Percentiles rank a stretch among this genome's conserved stretches.
These are phyloP conservation scores for Acanthurus tractus DNA, from an alignment of 2,797 vertebrate species.

Conservation along the genomic window DNA sequence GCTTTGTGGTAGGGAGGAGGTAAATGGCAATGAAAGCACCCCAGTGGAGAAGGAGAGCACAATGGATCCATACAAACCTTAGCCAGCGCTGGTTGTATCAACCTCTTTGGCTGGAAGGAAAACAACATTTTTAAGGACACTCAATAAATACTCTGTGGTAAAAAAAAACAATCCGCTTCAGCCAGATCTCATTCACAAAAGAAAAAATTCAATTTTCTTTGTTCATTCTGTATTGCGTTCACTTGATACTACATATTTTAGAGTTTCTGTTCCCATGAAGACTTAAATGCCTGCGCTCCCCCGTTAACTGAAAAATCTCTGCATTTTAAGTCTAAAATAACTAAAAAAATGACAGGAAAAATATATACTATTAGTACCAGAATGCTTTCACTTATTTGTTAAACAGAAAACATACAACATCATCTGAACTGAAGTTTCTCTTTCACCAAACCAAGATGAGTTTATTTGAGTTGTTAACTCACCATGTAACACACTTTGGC, in stretches of 20 bases:
- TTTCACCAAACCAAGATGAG: too few species aligned
- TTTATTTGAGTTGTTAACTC: too few species aligned
- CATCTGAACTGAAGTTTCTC: too few species aligned
- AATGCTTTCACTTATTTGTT: too few species aligned
- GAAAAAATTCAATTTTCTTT: slow-evolving; percentile 12
- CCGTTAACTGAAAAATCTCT: too few species aligned
- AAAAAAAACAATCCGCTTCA: slow-evolving; percentile 38
- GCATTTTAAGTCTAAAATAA: too few species aligned
- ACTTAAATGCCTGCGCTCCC: too few species aligned
- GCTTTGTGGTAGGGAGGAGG: slow-evolving; percentile 74
- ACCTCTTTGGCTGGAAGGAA: slow-evolving; percentile 69
- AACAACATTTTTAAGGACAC: slow-evolving; percentile 62
- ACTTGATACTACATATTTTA: not conserved
- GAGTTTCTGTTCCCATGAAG: too few species aligned
- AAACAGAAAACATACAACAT: too few species aligned
- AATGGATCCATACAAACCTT: slow-evolving; percentile 75
- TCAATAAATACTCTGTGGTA: slow-evolving; percentile 42
- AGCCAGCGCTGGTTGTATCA: slow-evolving; percentile 69
- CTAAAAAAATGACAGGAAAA: too few species aligned
- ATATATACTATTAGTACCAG: too few species aligned
- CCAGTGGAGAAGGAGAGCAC: slow-evolving; percentile 73
- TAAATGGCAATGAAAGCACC: slow-evolving; percentile 82
- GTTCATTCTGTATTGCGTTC: slow-evolving; percentile 24
- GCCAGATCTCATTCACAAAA: slow-evolving; percentile 53
- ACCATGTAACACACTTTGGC: too few species aligned